Evolutionary conservation across 2,113 vertebrate species (phyloP).

Genomic region (Sprattus sprattus): DNA sequence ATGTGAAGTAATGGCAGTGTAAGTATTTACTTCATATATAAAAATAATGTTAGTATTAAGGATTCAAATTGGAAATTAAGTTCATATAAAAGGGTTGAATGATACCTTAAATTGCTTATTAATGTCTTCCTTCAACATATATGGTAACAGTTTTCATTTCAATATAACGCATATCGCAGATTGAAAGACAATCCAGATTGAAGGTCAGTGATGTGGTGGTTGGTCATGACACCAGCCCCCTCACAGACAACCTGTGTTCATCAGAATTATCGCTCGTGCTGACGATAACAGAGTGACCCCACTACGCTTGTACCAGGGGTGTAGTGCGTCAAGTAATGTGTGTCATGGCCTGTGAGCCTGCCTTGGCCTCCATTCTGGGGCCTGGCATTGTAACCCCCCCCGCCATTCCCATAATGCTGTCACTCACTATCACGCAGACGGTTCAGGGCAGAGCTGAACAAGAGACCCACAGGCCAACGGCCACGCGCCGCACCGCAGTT

Average conservation of each 20-base stretch:
- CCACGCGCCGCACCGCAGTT: background rate
- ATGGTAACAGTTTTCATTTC: background rate
- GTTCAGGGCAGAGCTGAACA: background rate
- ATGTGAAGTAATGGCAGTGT: background rate
- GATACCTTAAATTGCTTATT: background rate
- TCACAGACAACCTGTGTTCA: background rate
- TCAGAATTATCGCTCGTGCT: background rate
- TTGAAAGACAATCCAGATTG: background rate
- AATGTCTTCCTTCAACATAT: background rate
- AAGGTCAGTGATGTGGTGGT: background rate
- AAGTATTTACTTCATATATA: background rate
- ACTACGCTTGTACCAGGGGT: background rate
- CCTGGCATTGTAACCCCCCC: background rate
- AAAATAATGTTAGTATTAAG: background rate
- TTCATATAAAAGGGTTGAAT: background rate
- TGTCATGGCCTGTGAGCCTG: background rate
- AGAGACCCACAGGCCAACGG: background rate
- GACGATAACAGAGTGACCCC: background rate
- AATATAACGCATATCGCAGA: background rate
- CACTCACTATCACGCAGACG: background rate
- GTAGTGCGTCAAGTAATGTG: background rate
- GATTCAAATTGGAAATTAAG: background rate
- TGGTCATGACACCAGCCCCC: background rate
- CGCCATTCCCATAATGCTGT: background rate
- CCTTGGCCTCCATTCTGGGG: background rate